Percentiles rank a stretch among this genome's conserved stretches.
Evolutionary conservation across 2,113 vertebrate species (phyloP).

Genomic region (Phoxinus phoxinus): DNA sequence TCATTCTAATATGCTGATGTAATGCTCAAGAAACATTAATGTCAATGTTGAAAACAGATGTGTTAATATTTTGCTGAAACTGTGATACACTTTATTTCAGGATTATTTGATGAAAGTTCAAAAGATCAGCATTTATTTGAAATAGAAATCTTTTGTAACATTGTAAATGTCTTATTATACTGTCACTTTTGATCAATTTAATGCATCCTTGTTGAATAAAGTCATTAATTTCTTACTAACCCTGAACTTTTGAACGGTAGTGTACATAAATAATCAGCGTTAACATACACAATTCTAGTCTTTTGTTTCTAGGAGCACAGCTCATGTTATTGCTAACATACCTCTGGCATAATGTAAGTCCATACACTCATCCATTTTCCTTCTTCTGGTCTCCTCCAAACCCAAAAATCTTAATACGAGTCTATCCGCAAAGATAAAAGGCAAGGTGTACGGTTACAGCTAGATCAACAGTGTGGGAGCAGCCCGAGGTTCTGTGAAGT

Average conservation of each 20-base stretch:
- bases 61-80: neutral
- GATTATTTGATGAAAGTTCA: neutral
- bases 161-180: neutral
- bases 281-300: neutral
- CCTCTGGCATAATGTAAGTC: constrained; percentile 32
- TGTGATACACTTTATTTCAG: neutral
- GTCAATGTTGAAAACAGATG: neutral
- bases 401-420: constrained; percentile 45
- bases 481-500: constrained; percentile 45
- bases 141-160: neutral
- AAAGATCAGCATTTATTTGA: neutral
- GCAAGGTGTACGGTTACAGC: constrained; percentile 47
- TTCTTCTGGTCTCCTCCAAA: constrained; percentile 41
- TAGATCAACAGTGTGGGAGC: constrained; percentile 53
- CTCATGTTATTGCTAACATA: constrained; percentile 45
- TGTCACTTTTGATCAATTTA: neutral
- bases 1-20: too few species aligned
- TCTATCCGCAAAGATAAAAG: constrained; percentile 56
- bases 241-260: neutral
- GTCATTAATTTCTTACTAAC: neutral
- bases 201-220: neutral
- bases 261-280: neutral
- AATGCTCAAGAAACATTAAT: neutral
- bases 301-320: neutral
- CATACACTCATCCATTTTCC: constrained; percentile 32